Conservation (phyloP, 2,113 vertebrate species). For the Ailuropoda melanoleuca region DNA sequence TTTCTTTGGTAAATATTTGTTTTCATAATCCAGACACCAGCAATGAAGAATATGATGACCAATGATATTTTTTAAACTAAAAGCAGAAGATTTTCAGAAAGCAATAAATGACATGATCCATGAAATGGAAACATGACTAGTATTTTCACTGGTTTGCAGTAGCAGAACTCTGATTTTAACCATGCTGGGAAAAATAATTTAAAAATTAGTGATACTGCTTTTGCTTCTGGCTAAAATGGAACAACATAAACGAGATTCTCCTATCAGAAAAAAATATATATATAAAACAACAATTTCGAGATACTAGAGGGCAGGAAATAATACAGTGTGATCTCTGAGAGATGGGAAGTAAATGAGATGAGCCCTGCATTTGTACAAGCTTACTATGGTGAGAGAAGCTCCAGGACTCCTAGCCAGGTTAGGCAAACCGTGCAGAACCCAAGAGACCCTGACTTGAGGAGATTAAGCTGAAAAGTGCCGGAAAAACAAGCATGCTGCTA, state of each 20-base stretch:
- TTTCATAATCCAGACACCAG: background rate
- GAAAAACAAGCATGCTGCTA: background rate
- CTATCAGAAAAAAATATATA: background rate
- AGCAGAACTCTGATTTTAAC: background rate
- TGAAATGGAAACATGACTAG: background rate
- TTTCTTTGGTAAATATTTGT: background rate
- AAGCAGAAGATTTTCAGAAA: background rate
- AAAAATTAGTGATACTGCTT: background rate
- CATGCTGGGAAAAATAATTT: background rate
- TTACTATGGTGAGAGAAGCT: background rate
- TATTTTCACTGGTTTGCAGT: background rate
- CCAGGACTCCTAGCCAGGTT: fast-evolving
- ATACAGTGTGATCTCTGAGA: background rate
- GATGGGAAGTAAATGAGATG: background rate
- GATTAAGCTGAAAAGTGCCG: background rate
- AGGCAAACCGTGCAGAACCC: background rate
- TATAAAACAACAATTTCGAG: background rate
- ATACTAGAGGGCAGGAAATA: background rate
- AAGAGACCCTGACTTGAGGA: background rate
- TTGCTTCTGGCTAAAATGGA: background rate
- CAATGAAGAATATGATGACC: background rate
- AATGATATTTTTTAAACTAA: background rate
- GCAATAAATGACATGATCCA: background rate
- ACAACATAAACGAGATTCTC: background rate
- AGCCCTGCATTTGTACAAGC: fast-evolving